Conservation (phyloP, 2,797 vertebrate genomes). For the Sebastes hopkinsi region DNA sequence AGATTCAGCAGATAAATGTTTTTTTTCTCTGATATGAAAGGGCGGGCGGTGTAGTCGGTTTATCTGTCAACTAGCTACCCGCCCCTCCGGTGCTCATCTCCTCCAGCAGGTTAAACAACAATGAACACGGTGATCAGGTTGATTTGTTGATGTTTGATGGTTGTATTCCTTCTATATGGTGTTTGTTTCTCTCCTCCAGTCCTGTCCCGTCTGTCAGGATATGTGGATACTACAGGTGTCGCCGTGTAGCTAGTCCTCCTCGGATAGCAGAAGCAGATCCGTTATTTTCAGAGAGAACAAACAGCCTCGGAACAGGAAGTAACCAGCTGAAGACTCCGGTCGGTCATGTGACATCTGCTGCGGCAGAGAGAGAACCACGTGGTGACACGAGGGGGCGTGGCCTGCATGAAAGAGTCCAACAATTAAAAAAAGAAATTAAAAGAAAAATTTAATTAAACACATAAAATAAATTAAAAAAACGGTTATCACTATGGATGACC, state of each 20-base stretch:
- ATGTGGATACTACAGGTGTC: not conserved
- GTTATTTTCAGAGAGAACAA: constrained; percentile 20
- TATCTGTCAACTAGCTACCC: constrained; percentile 1
- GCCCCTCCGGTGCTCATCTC: constrained; percentile 42
- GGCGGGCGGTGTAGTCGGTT: not conserved
- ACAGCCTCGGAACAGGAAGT: constrained; percentile 34
- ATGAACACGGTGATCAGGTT: not conserved
- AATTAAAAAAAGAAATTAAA: no score
- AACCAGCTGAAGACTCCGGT: no score
- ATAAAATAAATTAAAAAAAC: no score
- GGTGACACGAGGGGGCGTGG: no score
- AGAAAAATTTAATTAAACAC: no score
- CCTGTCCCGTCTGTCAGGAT: not conserved
- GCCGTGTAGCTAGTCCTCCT: no score
- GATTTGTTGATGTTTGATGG: not conserved
- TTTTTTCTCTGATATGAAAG: not conserved
- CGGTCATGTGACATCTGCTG: no score
- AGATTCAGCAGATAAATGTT: not conserved
- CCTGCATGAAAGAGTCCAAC: accelerated
- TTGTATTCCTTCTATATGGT: not conserved
- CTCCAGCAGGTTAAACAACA: not conserved
- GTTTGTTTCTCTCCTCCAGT: no score
- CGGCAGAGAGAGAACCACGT: no score
- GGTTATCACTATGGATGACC: no score
- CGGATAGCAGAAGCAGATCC: not conserved